phyloP scores from a whole-genome alignment of 2,888 invertebrate genomes.

The Hypselothyrea guttata region DNA sequence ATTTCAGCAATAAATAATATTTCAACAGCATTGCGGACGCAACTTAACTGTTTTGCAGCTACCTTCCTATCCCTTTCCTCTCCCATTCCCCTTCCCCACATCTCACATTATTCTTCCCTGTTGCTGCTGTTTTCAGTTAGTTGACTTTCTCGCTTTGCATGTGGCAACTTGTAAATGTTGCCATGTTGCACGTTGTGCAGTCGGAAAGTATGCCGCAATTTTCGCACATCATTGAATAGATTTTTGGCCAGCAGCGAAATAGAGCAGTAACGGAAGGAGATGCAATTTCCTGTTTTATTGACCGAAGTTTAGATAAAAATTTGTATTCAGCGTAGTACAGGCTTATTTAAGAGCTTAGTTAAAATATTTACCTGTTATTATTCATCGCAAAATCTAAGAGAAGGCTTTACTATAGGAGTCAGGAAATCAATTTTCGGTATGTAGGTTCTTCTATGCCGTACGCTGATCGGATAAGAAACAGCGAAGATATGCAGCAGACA shows the following conservation, averaged over 20 bases:
- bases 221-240: conserved; percentile 59
- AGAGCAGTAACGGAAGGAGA: conserved; percentile 2
- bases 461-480: too few species aligned
- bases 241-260: conserved; percentile 7
- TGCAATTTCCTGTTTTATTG: too few species aligned
- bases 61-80: background rate
- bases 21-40: conserved; percentile 67
- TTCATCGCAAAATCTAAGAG: too few species aligned
- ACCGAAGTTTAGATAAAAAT: too few species aligned
- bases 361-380: too few species aligned
- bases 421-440: too few species aligned
- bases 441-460: too few species aligned
- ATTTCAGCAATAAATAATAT: conserved; percentile 66
- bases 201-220: conserved; percentile 51
- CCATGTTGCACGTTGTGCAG: conserved; percentile 19
- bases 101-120: too few species aligned
- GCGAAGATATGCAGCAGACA: too few species aligned
- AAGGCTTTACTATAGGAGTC: too few species aligned
- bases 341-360: too few species aligned
- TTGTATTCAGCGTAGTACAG: too few species aligned
- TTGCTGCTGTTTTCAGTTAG: conserved; percentile 3
- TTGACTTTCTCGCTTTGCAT: conserved; percentile 18
- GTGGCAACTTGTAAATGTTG: conserved; percentile 44
- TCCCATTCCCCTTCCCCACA: background rate
- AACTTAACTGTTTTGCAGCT: conserved; percentile 40